Evolutionary conservation across 2,113 vertebrate species (phyloP), one percentile per base, ranked within the genome.

Genomic region (Callipepla californica): DNA sequence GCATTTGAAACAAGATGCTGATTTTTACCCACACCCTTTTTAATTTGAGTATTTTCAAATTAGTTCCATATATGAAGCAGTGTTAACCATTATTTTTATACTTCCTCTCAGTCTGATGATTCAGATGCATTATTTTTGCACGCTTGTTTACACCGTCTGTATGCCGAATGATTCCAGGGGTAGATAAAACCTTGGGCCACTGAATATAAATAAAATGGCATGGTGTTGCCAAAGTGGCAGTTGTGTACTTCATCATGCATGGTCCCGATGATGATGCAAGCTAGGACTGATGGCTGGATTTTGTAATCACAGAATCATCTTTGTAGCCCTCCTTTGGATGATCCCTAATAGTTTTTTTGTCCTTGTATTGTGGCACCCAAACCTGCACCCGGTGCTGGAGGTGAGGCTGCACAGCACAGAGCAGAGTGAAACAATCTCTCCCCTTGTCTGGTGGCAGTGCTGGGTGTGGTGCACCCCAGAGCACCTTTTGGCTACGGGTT

Each of bases 81-180:
- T 89, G 26, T 93, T 96, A 94, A 63, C 36, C 40, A n/a, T 91
- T 96, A 61, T 66, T 97, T 97, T 96, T 94, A 90, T 87, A 84
- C 8, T 77, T 94, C 74, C 76, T 89, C 66, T 93, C 93, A 85
- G 75, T 75, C 79, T 76, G 93, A 68, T 5, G 30, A 45, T 53
- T 79, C 40, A 30, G 86, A 90, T 6, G 19, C 61, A 25, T 89
- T 63, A 89, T 85, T 87, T 94, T 97, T 93, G 95, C 34, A 7
- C 59, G 69, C 65, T 80, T 85, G 28, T 92, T 96, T 97, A 58
- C 77, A 65, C 58, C 59, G 63, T 89, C 34, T 28, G 0, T 82
- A 53, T 26, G 13, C 38, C 81, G 77, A 94, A 62, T 91, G 80
- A 47, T 92, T 92, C 66, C 25, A 73, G 55, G 55, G 53, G 45